A percentile compares a stretch with the other conserved stretches of the same genome.
Evolutionary conservation across 2,888 invertebrate genomes (phyloP).

Genomic region (Chironomus tentans): DNA sequence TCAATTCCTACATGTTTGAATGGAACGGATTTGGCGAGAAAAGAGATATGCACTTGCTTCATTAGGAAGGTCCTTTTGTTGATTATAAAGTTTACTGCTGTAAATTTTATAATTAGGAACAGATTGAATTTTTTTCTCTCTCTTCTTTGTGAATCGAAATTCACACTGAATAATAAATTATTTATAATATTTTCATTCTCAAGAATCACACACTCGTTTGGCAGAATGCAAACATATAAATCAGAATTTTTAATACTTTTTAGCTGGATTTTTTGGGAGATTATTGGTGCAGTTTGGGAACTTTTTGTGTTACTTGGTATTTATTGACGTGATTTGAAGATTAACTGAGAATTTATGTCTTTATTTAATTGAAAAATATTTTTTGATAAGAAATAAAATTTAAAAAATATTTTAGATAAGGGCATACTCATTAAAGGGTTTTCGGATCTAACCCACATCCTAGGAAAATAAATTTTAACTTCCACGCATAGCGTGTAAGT

Average conservation of each 20-base stretch:
- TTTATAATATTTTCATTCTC: not conserved
- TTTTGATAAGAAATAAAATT: no score
- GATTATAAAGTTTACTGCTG: not conserved
- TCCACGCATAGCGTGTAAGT: no score
- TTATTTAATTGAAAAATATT: no score
- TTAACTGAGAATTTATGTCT: no score
- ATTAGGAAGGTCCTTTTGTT: conserved; percentile 7
- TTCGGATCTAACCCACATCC: no score
- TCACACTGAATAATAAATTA: not conserved
- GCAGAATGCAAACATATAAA: not conserved
- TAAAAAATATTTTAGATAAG: no score
- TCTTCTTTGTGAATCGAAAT: not conserved
- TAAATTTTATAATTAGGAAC: not conserved
- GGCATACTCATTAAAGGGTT: no score
- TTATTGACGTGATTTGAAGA: no score
- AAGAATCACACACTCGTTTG: not conserved
- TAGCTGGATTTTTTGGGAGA: not conserved
- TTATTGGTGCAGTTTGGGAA: no score
- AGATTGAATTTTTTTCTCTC: not conserved
- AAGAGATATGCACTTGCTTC: conserved; percentile 19
- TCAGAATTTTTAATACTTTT: not conserved
- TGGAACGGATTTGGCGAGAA: conserved; percentile 10
- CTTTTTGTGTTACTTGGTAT: no score
- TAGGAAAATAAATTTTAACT: no score
- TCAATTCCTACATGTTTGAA: not conserved